These are phyloP conservation scores for Datnioides undecimradiatus DNA, from an alignment of 2,113 vertebrate species.

Conservation along the genomic window DNA sequence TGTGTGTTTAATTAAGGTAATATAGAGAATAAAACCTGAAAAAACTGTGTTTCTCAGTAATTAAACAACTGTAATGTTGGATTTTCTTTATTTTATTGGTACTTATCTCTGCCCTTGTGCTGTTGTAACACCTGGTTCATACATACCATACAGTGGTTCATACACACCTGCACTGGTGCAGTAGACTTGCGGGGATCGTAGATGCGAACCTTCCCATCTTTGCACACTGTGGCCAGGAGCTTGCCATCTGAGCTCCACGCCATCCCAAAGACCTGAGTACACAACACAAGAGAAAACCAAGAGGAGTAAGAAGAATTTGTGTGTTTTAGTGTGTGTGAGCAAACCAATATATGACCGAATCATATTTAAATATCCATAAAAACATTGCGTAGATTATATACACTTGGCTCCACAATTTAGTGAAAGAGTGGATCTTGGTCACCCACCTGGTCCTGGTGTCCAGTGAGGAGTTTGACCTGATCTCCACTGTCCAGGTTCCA, in stretches of 20 bases:
- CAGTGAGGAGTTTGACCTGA: slow-evolving; percentile 86
- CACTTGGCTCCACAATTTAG: not conserved
- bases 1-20: not conserved
- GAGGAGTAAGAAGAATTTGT: not conserved
- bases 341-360: not conserved
- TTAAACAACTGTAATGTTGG: not conserved
- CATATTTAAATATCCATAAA: not conserved
- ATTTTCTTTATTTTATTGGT: not conserved
- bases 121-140: no score
- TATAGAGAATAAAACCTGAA: not conserved
- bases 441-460: slow-evolving; percentile 93
- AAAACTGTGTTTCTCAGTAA: not conserved
- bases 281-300: not conserved
- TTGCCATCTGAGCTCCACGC: slow-evolving; percentile 94
- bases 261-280: slow-evolving; percentile 90
- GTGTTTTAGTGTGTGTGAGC: not conserved
- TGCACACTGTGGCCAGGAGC: slow-evolving; percentile 91
- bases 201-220: slow-evolving; percentile 90
- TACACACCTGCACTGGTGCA: slow-evolving; percentile 87
- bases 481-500: slow-evolving; percentile 86
- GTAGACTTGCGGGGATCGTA: slow-evolving; percentile 88
- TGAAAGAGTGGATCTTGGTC: not conserved
- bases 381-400: no score
- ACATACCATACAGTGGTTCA: not conserved
- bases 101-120: no score